Evolutionary conservation across 2,797 vertebrate genomes (phyloP), one percentile per base, ranked within the genome.

Genomic region (Carcharodon carcharias): DNA sequence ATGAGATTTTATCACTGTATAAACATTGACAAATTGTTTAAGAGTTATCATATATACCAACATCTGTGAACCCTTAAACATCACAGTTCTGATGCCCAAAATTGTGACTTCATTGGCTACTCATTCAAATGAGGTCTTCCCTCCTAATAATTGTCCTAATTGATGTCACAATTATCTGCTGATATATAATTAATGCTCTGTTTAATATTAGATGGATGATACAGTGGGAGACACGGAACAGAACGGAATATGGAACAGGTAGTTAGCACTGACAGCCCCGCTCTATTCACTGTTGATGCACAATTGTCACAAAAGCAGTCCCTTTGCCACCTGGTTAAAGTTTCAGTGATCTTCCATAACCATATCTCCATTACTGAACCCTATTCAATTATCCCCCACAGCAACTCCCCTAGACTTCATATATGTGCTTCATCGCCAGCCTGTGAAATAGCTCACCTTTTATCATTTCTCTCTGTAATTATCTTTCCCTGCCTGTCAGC

Each of bases 91-190:
- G 56, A 35, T 35, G 56, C 3, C 4, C 54, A 91, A 16, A 35
- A 91, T 14, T 58, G 28, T 5, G 11, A 61, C 58, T 92, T 63
- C 18, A n/a, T 92, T 35, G 63, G 35, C 56, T 21, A 7, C 58
- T 63, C 14, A 40, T n/a, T 58, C 89, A 61, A 92, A 63, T 21
- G 89, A 61, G 35, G 0, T 92, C 12, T 21, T 5, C 16, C 18
- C 89, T 63, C 89, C 12, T n/a, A 18, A 63, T 92, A 61, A 92
- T 92, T n/a, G 14, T 1, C 89, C 89, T 92, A 92, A 91, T 91
- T 89, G 54, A 89, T 89, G 54, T 35, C 28, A 12, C 21, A 61
- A 91, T 61, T 31, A n/a, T 82, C n/a, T 6, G 31, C 12, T 31
- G 88, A 35, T 35, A 1, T 16, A 91, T n/a, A 58, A 91, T 91